Evolutionary conservation across 2,797 vertebrate genomes (phyloP), one percentile per base, ranked within the genome.

Genomic region (Distichodus sexfasciatus): DNA sequence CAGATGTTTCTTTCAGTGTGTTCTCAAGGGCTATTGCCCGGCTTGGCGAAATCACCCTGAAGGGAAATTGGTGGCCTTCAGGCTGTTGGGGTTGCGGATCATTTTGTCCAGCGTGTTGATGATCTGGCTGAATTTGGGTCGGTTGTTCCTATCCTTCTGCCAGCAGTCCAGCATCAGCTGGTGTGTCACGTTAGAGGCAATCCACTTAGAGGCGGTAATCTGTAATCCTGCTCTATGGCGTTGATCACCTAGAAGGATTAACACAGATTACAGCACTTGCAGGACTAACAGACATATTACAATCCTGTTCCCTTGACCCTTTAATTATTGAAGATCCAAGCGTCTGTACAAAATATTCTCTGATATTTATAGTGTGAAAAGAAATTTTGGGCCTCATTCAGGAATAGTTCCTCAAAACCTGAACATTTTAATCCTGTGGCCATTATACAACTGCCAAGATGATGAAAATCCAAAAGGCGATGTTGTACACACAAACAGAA

Each of bases 91-190:
- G 77, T 97, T 98, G 38, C 96, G 93, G 86, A 98, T 98, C 96
- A 97, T 95, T 84, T 98, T 98, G 84, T 98, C 96, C 76, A 98
- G 83, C 3, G 93, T 98, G 87, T 92, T 94, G 78, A 98, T 96
- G 9, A 93, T 97, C 82, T 97, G 96, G 72, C 91, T 91, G 62
- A 97, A 97, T 70, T 98, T 98, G 31, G 96, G 96, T 74, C 96
- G 83, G 79, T 93, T 96, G 87, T 96, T 97, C 48, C 96, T 87
- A 55, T 98, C 96, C 81, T 98, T 98, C 86, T 98, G 96, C 96
- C 96, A 98, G 74, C 95, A 97, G 89, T 98, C 96, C 24, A 98
- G 85, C 96, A 98, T 98, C 40, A 98, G 88, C 84, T 98, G 96
- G 82, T 98, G 96, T 35, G 98, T 83, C 10, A 94, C 92, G 0